phyloP scores from a whole-genome alignment of 2,113 vertebrate genomes.

The Chitala chitala region DNA sequence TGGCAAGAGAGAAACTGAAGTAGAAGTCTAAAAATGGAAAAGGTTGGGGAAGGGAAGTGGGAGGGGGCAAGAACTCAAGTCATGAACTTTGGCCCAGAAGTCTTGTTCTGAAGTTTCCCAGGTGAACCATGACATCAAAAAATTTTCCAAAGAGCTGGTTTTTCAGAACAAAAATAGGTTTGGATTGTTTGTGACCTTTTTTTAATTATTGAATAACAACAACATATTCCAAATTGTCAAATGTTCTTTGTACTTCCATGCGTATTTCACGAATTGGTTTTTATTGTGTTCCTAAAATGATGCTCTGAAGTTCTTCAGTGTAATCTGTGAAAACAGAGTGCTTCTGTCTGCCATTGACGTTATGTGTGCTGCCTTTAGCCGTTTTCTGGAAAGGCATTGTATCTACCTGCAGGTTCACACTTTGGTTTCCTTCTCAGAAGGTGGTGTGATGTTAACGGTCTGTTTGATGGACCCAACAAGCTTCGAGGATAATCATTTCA shows the following conservation, averaged over 20 bases:
- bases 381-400: not conserved
- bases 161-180: slow-evolving; percentile 58
- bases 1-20: slow-evolving; percentile 15
- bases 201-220: slow-evolving; percentile 19
- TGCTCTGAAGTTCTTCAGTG: not conserved
- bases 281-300: slow-evolving; percentile 19
- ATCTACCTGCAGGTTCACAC: not conserved
- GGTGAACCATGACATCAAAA: slow-evolving; percentile 51
- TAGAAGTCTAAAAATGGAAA: too few species aligned
- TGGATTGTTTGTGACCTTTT: slow-evolving; percentile 35
- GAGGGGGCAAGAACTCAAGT: slow-evolving; percentile 14
- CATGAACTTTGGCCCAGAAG: slow-evolving; percentile 25
- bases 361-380: not conserved
- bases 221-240: slow-evolving; percentile 16
- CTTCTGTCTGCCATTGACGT: not conserved
- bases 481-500: not conserved
- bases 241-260: slow-evolving; percentile 23
- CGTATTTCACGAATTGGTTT: slow-evolving; percentile 21
- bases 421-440: not conserved
- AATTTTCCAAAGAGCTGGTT: slow-evolving; percentile 63
- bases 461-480: not conserved
- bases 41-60: slow-evolving; percentile 30
- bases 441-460: not conserved
- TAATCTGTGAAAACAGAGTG: not conserved
- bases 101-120: slow-evolving; percentile 49